phyloP scores from a whole-genome alignment of 2,797 vertebrate species.

The Sphenopsis melanotis region DNA sequence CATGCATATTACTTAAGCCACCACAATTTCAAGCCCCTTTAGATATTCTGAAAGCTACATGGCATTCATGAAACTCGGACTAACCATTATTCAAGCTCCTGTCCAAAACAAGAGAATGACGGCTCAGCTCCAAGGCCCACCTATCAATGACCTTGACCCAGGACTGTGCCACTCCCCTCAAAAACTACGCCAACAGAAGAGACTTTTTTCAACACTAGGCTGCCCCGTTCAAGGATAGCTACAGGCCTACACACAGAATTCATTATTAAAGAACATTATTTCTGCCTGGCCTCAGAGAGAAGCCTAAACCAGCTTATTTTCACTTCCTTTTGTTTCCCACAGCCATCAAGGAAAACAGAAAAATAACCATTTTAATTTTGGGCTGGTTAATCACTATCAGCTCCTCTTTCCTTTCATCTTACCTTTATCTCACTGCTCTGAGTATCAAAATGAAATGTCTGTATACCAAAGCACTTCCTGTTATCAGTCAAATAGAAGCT shows the following conservation, averaged over 20 bases:
- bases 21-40: not conserved
- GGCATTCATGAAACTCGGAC: not conserved
- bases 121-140: not conserved
- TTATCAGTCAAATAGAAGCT: not conserved
- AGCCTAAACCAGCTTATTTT: not conserved
- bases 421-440: not conserved
- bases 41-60: not conserved
- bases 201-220: not conserved
- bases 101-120: not conserved
- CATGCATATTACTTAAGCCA: not conserved
- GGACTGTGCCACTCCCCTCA: not conserved
- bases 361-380: not conserved
- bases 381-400: not conserved
- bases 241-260: not conserved
- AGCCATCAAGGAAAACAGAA: not conserved
- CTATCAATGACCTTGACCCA: not conserved
- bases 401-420: not conserved
- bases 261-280: not conserved
- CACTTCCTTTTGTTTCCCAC: not conserved
- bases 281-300: not conserved
- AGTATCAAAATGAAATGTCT: not conserved
- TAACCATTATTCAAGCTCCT: not conserved
- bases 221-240: not conserved
- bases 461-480: not conserved
- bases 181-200: not conserved